Conservation (phyloP, 37 sponge, comb jelly and placozoan genomes). For the Spongia lamella region DNA sequence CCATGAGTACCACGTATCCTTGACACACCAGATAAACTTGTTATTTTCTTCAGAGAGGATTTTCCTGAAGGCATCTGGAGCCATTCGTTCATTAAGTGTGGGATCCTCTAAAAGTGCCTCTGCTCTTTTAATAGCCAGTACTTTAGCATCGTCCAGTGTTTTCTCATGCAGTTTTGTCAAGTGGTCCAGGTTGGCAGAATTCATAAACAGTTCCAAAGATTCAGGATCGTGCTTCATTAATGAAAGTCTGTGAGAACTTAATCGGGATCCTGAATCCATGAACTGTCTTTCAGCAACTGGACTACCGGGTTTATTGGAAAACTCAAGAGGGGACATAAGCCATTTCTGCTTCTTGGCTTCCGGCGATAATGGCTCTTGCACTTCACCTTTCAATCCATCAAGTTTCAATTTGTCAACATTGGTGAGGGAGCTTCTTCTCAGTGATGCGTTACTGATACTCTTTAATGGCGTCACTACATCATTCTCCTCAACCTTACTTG, state of each 20-base stretch:
- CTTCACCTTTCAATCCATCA: slow-evolving; percentile 9
- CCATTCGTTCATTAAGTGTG: background rate
- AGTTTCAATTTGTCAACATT: background rate
- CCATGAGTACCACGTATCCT: too few relatives aligned
- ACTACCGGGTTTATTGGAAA: background rate
- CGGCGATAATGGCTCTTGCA: background rate
- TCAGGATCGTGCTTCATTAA: background rate
- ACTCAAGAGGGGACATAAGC: background rate
- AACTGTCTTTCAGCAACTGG: too few relatives aligned
- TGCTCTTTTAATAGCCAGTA: slow-evolving; percentile 13
- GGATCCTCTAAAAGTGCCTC: slow-evolving; percentile 25
- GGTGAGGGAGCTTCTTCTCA: background rate
- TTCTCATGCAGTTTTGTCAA: slow-evolving; percentile 30
- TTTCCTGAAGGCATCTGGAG: slow-evolving; percentile 18
- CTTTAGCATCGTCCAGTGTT: slow-evolving; percentile 9
- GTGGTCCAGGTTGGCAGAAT: slow-evolving; percentile 41
- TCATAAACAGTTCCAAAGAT: slow-evolving; percentile 22
- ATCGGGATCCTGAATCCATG: too few relatives aligned
- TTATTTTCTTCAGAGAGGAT: background rate
- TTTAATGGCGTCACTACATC: slow-evolving; percentile 27
- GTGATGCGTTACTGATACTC: background rate
- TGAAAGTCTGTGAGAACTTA: too few relatives aligned
- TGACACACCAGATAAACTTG: too few relatives aligned
- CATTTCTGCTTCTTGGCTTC: background rate
- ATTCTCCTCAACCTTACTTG: background rate